Base-by-base conservation (phyloP, 2,888 invertebrate genomes). In the Nemoura dubitans region DNA sequence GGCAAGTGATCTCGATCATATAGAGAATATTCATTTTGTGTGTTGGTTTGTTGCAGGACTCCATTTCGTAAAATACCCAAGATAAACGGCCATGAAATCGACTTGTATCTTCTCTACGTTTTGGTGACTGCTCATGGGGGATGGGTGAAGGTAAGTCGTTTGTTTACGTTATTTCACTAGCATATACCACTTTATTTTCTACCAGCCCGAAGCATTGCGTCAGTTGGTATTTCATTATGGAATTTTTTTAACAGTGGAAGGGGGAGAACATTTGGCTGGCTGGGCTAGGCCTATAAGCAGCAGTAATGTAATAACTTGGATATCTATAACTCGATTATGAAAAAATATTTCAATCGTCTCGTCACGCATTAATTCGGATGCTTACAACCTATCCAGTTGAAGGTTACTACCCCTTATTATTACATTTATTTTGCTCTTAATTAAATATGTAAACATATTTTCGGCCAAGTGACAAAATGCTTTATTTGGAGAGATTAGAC, bases 101-200 rank as follows among this genome's bases (percentile, higher is more conserved):
- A 99, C 93, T 94, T 99, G 89, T 98, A 96, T 92, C 94, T 96
- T 88, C 94, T 99, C 89, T 99, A 99, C 92, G 95, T 95, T 90
- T 94, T 97, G 91, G 99, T 99, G 85, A 98, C 97, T 89, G 95
- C 96, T 89, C 94, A 97, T 90, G 99, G 99, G 89, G 99, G 99
- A 90, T 96, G 98, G 94, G 95, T 97, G 89, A 99, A 98, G 96
- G 99, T 98, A 92, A 93, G 92, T 90, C 83, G 85, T 86, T 82
- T 36, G 26, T 42, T n/a, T 7, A 83, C 6, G 42, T 43, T 83
- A 83, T 26, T 83, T 42, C 25, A 26, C 5, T 26, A 16, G 21
- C 27, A 26, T 29, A 6, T 6, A 36, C 3, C 59, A 6, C 36
- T 36, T 36, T 59, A 59, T 59, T 59, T 59, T 59, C 2, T 14